Conservation (phyloP, 2,113 vertebrate species). For the Abramis brama region DNA sequence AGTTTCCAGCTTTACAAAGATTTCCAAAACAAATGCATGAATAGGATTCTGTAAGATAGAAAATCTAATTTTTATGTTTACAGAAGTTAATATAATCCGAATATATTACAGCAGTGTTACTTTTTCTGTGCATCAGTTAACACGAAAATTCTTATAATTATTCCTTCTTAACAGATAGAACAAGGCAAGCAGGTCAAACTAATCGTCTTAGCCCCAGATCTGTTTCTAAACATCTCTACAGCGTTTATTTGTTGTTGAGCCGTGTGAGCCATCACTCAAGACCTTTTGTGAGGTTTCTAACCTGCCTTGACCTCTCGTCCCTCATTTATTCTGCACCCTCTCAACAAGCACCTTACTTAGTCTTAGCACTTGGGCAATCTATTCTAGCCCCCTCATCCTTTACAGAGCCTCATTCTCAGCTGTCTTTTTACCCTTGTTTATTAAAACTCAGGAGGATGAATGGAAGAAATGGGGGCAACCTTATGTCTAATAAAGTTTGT, state of each 20-base stretch:
- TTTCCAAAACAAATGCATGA: neutral
- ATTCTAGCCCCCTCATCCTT: conserved; percentile 49
- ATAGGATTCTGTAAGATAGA: neutral
- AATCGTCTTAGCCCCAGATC: neutral
- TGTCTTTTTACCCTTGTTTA: conserved; percentile 41
- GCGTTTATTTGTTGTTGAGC: conserved; percentile 15
- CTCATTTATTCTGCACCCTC: conserved; percentile 31
- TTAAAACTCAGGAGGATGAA: neutral
- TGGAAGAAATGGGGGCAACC: conserved; percentile 42
- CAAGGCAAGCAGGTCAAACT: neutral
- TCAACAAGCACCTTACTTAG: conserved; percentile 49
- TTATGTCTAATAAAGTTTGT: conserved; percentile 42
- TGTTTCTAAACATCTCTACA: neutral
- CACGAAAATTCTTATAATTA: neutral
- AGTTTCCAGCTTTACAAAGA: too few species aligned
- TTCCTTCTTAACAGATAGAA: neutral
- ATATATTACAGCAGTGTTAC: neutral
- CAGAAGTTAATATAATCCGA: neutral
- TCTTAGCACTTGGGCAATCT: conserved; percentile 47
- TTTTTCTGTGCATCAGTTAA: neutral
- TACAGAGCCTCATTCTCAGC: conserved; percentile 42
- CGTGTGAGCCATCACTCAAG: neutral
- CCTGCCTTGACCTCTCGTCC: conserved; percentile 11
- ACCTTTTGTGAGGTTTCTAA: neutral
- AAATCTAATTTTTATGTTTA: neutral